Percentiles rank a stretch among this genome's conserved stretches.
Conservation (phyloP, 2,113 vertebrate genomes). For the Triplophysa tibetana region DNA sequence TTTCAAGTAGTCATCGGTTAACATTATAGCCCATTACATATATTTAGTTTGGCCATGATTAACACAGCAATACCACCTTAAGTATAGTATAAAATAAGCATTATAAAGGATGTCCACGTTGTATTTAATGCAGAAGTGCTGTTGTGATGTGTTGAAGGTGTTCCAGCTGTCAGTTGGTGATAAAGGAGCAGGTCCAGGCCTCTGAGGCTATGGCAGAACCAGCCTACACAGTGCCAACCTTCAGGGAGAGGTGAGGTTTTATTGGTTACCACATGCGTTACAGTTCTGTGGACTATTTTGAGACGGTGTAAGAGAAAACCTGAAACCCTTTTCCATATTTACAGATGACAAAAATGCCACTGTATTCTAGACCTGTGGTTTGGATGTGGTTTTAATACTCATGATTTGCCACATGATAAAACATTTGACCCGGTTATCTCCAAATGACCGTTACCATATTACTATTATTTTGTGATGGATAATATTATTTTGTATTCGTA, state of each 20-base stretch:
- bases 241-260: conserved; percentile 74
- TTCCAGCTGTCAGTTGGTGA: conserved; percentile 63
- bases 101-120: no score
- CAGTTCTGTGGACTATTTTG: conserved; percentile 43
- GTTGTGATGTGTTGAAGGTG: conserved; percentile 56
- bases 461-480: neutral
- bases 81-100: neutral
- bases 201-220: conserved; percentile 72
- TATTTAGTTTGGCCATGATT: no score
- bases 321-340: conserved; percentile 38
- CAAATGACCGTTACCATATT: neutral
- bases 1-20: neutral
- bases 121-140: neutral
- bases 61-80: no score
- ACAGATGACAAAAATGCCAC: conserved; percentile 27
- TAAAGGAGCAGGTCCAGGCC: conserved; percentile 67
- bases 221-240: conserved; percentile 72
- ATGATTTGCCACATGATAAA: neutral
- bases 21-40: neutral
- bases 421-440: neutral
- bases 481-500: neutral
- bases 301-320: conserved; percentile 58
- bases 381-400: neutral
- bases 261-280: conserved; percentile 20
- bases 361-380: conserved; percentile 11